Evolutionary conservation across 1,140 invertebrate species (phyloP), one percentile per base, ranked within the genome.

Genomic region (Penaeus chinensis): DNA sequence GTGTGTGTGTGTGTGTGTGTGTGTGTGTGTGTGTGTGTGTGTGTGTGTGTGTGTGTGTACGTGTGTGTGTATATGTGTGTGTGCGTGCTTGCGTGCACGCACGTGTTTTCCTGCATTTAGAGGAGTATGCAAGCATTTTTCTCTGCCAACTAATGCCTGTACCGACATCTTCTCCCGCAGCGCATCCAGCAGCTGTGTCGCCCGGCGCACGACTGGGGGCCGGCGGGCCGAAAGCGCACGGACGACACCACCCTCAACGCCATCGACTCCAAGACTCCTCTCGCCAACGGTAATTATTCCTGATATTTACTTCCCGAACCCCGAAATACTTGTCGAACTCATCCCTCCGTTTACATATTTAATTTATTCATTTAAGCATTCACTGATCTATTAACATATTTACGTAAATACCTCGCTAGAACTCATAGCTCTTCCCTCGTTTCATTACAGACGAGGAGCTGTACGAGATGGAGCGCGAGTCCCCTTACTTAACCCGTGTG

Each of bases 161-260:
- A 37, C 8, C 7, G 24, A 37, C 0, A 24, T 16, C 76, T 24
- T 60, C 18, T 37, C 80, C 65, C 80, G 37, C 90, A 92, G 92
- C 85, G 91, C 19, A 90, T 92, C n/a, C 90, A 89, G 62, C 89
- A 90, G 24, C 88, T 92, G 61, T 89, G 90, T 22, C 90, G 91
- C 24, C 92, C 92, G 24, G 91, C 91, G 18, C 90, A 90, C 13
- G 90, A 91, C 24, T 92, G 92, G 92, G 92, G 92, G 24, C 92
- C 92, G 24, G 90, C 84, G 1, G 80, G 82, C 54, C 61, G 87
- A 19, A 88, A 81, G 19, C 60, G 86, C 5, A 19, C 77, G 13
- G 81, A 74, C 18, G 88, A 89, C 54, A 76, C 82, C 27, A 47
- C 79, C n/a, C 90, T 90, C 66, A 89, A 87, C 24, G 81, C 82